Base-by-base conservation (phyloP, 2,888 invertebrate species). In the Torymus aiolomorphi region DNA sequence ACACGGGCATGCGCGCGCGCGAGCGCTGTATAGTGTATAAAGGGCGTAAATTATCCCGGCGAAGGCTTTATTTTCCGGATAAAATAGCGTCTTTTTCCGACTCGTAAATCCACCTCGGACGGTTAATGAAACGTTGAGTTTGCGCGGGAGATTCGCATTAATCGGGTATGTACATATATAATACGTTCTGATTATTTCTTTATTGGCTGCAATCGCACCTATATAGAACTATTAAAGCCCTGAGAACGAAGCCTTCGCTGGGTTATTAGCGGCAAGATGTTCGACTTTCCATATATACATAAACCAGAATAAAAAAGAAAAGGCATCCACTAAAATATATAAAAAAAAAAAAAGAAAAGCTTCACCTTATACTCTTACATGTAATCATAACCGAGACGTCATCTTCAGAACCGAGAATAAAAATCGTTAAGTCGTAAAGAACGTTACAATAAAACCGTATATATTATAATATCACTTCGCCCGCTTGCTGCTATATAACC, bases 251-350 rank as follows among this genome's bases (percentile, higher is more conserved):
- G 62, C 73, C 18, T 78, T 63, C 57, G 51, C 66, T 75, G 31
- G 16, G 52, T 69, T 81, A 76, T 65, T 65, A 76, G 80, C 77
- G 66, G 82, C 57, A 79, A 80, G 65, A 81, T 67, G 71, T 81
- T 63, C 76, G 78, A 66, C 65, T 65, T 82, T 83, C 67, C 77
- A 80, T 82, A 81, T 76, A 80, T 73, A 52, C 11, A 71, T 70
- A 49, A 72, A 62, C 77, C 73, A 76, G 77, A 49, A n/a, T 76
- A 59, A 71, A 61, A 24, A 16, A 65, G 71, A 81, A 31, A 74
- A 31, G 42, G 62, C 56, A 70, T 56, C 62, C 49, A 63, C 62
- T 49, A 56, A 31, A 31, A 31, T 31, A 24, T 2, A 3, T 3
- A 31, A 31, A 31, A 8, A 31, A 31, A 31, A 31, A 31, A 8